Evolutionary conservation across 2,797 vertebrate species (phyloP).

Genomic region (Chaunax sp.): DNA sequence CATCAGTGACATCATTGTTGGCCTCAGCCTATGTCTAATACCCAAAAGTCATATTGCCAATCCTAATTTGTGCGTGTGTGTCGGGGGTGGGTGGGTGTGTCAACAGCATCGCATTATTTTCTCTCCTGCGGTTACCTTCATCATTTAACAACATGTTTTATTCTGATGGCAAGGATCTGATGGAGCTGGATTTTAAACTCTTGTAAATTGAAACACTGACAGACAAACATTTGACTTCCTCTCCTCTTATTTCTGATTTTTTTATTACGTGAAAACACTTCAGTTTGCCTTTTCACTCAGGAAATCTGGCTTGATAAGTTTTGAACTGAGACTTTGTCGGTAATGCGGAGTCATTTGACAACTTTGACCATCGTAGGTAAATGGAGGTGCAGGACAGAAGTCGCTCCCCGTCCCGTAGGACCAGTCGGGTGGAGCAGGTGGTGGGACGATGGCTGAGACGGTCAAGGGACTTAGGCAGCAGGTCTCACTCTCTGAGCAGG

Average conservation of each 20-base stretch:
- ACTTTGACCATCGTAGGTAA: conserved; percentile 81
- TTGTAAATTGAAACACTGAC: no score
- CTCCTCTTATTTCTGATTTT: not conserved
- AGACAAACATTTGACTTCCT: not conserved
- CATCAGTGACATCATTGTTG: conserved; percentile 61
- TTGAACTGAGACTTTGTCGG: no score
- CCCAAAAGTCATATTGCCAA: conserved; percentile 20
- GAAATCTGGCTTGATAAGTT: not conserved
- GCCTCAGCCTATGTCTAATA: conserved; percentile 21
- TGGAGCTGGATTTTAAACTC: not conserved
- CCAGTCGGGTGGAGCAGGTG: conserved; percentile 95
- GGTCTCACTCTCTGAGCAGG: conserved; percentile 83
- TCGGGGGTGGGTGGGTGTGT: not conserved
- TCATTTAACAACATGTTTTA: not conserved
- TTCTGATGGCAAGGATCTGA: not conserved
- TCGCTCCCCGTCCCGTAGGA: conserved; percentile 89
- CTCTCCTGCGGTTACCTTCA: not conserved
- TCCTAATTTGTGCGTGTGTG: conserved; percentile 7
- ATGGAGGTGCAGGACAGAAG: conserved; percentile 95
- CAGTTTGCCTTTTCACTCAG: not conserved
- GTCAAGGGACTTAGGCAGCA: conserved; percentile 87
- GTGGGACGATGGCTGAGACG: conserved; percentile 97
- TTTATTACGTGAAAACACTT: not conserved
- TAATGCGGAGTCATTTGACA: not conserved
- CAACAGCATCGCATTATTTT: not conserved